Evolutionary conservation across 2,797 vertebrate genomes (phyloP).

Genomic region (Sphenopsis melanotis): DNA sequence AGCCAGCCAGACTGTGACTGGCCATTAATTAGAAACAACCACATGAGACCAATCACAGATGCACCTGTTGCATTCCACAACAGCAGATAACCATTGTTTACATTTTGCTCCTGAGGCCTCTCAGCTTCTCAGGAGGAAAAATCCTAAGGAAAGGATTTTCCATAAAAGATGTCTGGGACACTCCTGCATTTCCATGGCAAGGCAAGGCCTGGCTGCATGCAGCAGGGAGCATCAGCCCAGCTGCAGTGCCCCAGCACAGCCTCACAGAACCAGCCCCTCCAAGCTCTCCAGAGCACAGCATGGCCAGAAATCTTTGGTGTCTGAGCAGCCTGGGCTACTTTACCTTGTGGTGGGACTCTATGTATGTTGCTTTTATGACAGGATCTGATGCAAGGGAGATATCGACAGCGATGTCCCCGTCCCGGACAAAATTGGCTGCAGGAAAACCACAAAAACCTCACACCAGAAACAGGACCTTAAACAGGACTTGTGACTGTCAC

Average conservation of each 20-base stretch:
- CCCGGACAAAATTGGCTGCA: constrained; percentile 80
- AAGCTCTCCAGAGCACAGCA: background rate
- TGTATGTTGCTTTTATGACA: constrained; percentile 78
- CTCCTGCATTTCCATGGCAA: background rate
- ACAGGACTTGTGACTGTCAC: rapidly evolving
- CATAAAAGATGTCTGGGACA: no score
- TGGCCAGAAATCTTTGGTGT: background rate
- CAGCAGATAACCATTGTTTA: no score
- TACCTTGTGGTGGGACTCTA: constrained; percentile 91
- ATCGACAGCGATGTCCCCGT: constrained; percentile 79
- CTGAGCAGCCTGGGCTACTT: background rate
- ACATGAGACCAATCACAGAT: no score
- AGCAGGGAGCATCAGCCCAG: background rate
- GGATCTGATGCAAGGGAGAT: constrained; percentile 77
- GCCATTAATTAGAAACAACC: no score
- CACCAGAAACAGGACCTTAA: background rate
- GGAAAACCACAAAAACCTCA: background rate
- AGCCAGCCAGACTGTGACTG: no score
- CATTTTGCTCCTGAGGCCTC: no score
- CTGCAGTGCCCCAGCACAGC: background rate
- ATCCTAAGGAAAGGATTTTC: no score
- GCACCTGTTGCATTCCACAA: no score
- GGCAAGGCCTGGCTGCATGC: background rate
- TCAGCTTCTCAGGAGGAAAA: no score
- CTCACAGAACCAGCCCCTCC: background rate